Evolutionary conservation across 2,888 invertebrate genomes (phyloP), one percentile per base, ranked within the genome.

Genomic region (Xylota sylvarum): DNA sequence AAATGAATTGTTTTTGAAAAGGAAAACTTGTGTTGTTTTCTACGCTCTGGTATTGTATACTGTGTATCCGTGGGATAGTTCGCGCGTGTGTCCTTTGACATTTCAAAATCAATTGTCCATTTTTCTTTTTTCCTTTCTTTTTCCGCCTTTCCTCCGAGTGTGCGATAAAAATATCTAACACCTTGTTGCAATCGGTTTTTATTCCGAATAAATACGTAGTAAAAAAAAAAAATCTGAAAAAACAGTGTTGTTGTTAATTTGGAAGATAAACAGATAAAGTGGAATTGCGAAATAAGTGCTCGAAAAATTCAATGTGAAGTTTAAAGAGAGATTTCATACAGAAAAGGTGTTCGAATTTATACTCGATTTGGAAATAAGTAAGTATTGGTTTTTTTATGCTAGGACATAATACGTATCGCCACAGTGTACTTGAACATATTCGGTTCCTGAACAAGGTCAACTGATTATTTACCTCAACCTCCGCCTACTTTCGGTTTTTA

Each of bases 31-130:
- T 40, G 64, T 43, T 56, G 52, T 67, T 52, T 67, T 55, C 48
- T 62, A 32, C 50, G 72, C 37, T 64, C 65, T 79, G 27, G 6
- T 46, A 32, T 56, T 19, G 64, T 17, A n/a, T n/a, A 46, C 62
- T 62, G 10, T 62, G 50, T 58, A 27, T 67, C 46, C 27, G n/a
- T 64, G 64, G 48, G 23, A 78, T 55, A 52, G 73, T 86, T 23
- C 82, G 86, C 86, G 86, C 86, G 86, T 86, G 86, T 86, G 86
- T 86, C 86, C 86, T 86, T 86, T 78, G 82, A 77, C 86, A 86
- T 86, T 82, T 82, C 77, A 32, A 64, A 86, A 82, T 73, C 86
- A 86, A 81, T 82, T 86, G 85, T 70, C 76, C 81, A 48, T 40
- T 40, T 30, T 32, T 27, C 43, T 65, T 50, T 37, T 55, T 27